phyloP scores from a whole-genome alignment of 2,797 vertebrate genomes.

The Manis crassicaudata region DNA sequence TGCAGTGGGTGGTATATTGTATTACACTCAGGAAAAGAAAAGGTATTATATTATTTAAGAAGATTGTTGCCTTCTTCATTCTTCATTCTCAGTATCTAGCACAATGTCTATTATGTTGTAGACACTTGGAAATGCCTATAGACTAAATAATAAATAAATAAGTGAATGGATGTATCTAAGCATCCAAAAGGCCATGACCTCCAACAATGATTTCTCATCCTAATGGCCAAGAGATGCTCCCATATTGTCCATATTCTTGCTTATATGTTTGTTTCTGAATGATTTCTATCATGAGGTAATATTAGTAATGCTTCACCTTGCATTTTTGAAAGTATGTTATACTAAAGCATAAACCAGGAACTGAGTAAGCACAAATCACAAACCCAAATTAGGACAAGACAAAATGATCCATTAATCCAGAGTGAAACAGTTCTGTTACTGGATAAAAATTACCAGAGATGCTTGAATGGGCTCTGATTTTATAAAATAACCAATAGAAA shows the following conservation, averaged over 20 bases:
- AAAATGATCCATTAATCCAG: constrained; percentile 27
- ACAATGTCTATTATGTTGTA: neutral
- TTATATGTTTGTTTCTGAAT: constrained; percentile 16
- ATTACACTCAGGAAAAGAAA: neutral
- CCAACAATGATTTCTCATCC: neutral
- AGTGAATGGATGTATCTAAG: neutral
- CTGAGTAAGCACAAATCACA: constrained; percentile 40
- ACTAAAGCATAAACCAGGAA: neutral
- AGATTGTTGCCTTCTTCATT: neutral
- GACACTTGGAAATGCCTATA: neutral
- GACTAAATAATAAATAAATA: constrained; percentile 3
- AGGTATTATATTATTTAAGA: neutral
- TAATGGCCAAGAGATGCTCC: neutral
- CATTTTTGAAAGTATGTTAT: constrained; percentile 45
- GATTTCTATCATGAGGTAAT: neutral
- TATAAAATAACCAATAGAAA: neutral
- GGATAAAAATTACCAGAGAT: neutral
- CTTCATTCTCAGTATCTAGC: neutral
- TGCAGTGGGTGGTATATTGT: neutral
- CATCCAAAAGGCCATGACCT: neutral
- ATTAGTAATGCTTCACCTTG: constrained; percentile 36
- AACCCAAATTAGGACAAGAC: neutral
- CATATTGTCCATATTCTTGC: neutral
- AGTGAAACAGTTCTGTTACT: neutral
- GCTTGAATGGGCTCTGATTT: neutral